Evolutionary conservation across 1,140 invertebrate genomes (phyloP).

Genomic region (Bombus huntii): DNA sequence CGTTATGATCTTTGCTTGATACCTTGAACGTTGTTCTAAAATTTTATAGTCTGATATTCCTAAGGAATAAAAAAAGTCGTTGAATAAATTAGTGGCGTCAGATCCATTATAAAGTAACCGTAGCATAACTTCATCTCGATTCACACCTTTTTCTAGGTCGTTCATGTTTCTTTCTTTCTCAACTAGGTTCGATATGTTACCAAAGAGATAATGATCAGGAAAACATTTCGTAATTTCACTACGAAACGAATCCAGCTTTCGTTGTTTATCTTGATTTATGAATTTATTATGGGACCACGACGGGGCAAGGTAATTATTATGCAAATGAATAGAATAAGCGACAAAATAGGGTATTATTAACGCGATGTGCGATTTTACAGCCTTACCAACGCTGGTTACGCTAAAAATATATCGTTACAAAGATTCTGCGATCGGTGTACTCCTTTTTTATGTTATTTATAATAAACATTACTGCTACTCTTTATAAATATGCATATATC

Average conservation of each 20-base stretch:
- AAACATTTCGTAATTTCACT: slow-evolving; percentile 10
- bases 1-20: too few relatives aligned
- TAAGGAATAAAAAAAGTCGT: background rate
- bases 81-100: background rate
- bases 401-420: background rate
- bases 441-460: too few relatives aligned
- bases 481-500: too few relatives aligned
- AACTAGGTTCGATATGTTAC: background rate
- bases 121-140: background rate
- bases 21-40: too few relatives aligned
- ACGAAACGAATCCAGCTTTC: background rate
- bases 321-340: slow-evolving; percentile 14
- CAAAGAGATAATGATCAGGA: background rate
- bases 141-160: background rate
- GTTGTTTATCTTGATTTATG: background rate
- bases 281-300: slow-evolving; percentile 10
- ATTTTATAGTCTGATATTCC: background rate
- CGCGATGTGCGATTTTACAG: background rate
- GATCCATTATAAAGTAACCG: too few relatives aligned
- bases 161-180: background rate
- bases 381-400: background rate
- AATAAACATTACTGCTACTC: too few relatives aligned
- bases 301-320: background rate
- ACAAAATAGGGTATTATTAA: slow-evolving; percentile 6
- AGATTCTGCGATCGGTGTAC: too few relatives aligned